Evolutionary conservation across 1,140 invertebrate species (phyloP), one percentile per base, ranked within the genome.

Genomic region (Anoplolepis gracilipes): DNA sequence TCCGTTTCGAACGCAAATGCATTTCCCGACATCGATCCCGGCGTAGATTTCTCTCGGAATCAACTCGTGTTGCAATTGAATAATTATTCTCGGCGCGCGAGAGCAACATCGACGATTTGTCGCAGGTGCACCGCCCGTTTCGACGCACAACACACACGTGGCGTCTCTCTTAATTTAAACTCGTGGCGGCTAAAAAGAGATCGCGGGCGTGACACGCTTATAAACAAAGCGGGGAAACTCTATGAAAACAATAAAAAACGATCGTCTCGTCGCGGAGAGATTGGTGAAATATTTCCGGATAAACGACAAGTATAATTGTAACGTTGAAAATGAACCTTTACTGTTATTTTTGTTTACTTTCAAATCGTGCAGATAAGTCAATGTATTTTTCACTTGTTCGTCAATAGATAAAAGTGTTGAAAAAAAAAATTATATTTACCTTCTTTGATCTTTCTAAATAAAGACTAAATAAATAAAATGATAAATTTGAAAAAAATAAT

Each of bases 91-190:
- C 36, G 16, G 49, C 13, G 62, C 19, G 55, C 28, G 39, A 11
- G 33, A n/a, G n/a, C 59, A 64, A 64, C 59, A 64, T 1, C 25
- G n/a, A n/a, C 30, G 42, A 79, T 67, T 67, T 69, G 49, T 55
- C 64, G 62, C 77, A 79, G 64, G 62, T 79, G 62, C 22, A 33
- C 22, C 55, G 16, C 30, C 39, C 39, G 49, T 72, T 72, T 19
- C 30, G 33, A 55, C 64, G 64, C 33, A 49, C 78, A 72, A 55
- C 64, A 46, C 33, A 49, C 78, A 72, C 78, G 65, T 81, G 49
- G 25, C 53, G 36, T 49, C 55, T 36, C 42, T 49, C 42, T 84
- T 84, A 61, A 84, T 84, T 75, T 42, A 39, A 61, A 19, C 36
- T 42, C 49, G 65, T 49, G 19, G 2, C 33, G 28, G 70, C 49